Percentiles rank a stretch among this genome's conserved stretches.
phyloP scores from a whole-genome alignment of 2,113 vertebrate species.

The Meles meles region DNA sequence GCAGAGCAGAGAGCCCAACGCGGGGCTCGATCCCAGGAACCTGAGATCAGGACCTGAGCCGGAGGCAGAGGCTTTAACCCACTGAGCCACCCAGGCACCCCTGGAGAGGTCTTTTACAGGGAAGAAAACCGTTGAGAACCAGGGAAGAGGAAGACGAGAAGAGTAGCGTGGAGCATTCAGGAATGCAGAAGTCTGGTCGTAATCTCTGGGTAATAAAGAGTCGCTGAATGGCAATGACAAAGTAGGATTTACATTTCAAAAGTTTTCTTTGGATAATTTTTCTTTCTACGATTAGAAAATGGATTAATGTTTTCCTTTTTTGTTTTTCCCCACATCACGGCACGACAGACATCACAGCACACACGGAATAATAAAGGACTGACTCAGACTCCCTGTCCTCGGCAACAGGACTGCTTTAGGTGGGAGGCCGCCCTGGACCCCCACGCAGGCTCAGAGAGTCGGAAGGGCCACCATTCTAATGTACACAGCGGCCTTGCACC shows the following conservation, averaged over 20 bases:
- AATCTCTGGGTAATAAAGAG: background rate
- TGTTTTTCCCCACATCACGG: background rate
- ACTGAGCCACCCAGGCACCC: too few species aligned
- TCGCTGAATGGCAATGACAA: background rate
- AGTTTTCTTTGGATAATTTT: background rate
- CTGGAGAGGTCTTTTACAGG: background rate
- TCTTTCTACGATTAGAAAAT: background rate
- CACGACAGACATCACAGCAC: background rate
- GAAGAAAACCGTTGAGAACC: background rate
- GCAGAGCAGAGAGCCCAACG: too few species aligned
- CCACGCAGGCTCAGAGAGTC: background rate
- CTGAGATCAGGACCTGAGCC: too few species aligned
- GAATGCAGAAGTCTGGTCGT: background rate
- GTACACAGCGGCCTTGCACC: rapidly evolving
- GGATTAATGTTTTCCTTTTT: background rate
- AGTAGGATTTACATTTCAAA: background rate
- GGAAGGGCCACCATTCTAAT: background rate
- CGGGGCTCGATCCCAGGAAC: too few species aligned
- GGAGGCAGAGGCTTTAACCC: too few species aligned
- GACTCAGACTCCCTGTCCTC: background rate
- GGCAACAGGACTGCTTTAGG: background rate
- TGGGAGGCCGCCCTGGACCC: background rate
- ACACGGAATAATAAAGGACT: background rate
- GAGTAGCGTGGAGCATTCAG: background rate
- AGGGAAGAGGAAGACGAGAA: background rate